Evolutionary conservation across 2,797 vertebrate species (phyloP).

Genomic region (Dendrocincla tyrannina): DNA sequence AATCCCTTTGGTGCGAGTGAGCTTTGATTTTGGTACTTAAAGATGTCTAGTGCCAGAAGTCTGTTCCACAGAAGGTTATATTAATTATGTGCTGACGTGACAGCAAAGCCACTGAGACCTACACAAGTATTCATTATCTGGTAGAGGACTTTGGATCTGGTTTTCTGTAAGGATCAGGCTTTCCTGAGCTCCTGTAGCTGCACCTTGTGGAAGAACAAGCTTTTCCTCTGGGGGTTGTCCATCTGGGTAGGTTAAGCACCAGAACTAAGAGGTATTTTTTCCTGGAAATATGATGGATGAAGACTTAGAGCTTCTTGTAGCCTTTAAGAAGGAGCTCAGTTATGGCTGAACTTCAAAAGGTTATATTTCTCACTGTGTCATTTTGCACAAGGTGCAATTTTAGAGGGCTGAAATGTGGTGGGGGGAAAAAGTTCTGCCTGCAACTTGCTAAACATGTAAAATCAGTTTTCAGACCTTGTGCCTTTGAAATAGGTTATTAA

Average conservation of each 20-base stretch:
- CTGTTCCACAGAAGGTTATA: neutral
- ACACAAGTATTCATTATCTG: neutral
- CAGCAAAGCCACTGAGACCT: neutral
- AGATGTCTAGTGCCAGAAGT: neutral
- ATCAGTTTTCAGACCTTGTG: neutral
- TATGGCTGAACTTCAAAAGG: neutral
- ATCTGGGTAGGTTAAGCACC: neutral
- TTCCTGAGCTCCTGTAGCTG: neutral
- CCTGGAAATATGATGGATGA: neutral
- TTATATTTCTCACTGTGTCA: neutral
- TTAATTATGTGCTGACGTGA: slow-evolving; percentile 5
- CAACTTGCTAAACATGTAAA: neutral
- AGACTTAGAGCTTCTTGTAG: neutral
- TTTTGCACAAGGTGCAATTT: neutral
- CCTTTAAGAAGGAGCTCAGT: neutral
- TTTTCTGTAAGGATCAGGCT: neutral
- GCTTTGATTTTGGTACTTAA: slow-evolving; percentile 18
- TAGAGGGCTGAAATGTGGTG: neutral
- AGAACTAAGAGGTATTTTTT: neutral
- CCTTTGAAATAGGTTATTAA: neutral
- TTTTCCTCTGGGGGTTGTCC: neutral
- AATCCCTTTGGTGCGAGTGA: neutral
- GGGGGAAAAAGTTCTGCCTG: neutral
- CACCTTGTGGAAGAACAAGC: neutral
- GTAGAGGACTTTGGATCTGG: neutral